These are phyloP conservation scores for Elymnias hypermnestra DNA, from an alignment of 1,140 invertebrate genomes.

Conservation along the genomic window DNA sequence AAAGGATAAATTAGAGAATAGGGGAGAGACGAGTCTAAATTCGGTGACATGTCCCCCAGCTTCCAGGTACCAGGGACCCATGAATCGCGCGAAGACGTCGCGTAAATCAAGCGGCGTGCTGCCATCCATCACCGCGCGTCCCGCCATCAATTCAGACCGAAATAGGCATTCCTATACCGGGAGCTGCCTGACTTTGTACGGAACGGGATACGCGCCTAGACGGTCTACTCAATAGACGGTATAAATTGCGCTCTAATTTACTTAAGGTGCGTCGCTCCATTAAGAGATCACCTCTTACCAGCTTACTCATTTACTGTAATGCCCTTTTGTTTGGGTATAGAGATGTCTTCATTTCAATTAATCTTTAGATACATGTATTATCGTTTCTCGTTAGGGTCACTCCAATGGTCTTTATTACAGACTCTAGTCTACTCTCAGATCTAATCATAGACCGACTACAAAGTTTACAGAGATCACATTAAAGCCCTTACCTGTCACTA, in stretches of 20 bases:
- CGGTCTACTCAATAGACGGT: not conserved
- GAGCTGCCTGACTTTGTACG: not conserved
- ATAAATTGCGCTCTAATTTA: not conserved
- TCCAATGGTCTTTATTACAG: too few species aligned
- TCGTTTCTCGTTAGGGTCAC: too few species aligned
- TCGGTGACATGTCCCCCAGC: constrained; percentile 20
- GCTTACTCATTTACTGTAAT: too few species aligned
- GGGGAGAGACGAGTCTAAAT: constrained; percentile 16
- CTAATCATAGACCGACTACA: too few species aligned
- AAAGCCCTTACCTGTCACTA: too few species aligned
- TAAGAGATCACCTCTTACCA: not conserved
- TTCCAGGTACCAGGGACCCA: constrained; percentile 47
- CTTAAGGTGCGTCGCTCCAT: not conserved
- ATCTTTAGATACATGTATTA: too few species aligned
- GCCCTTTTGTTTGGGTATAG: too few species aligned
- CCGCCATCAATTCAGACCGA: constrained; percentile 59
- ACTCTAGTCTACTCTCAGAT: too few species aligned
- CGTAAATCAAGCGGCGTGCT: constrained; percentile 58
- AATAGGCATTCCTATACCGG: constrained; percentile 46
- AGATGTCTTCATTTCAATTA: too few species aligned
- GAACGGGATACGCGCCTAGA: constrained; percentile 2
- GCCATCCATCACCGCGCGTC: constrained; percentile 57
- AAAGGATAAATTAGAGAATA: too few species aligned
- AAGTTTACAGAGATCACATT: too few species aligned
- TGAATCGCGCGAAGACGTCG: constrained; percentile 42